Evolutionary conservation across 2,797 vertebrate species (phyloP), one percentile per base, ranked within the genome.

Genomic region (Psittacula echo): DNA sequence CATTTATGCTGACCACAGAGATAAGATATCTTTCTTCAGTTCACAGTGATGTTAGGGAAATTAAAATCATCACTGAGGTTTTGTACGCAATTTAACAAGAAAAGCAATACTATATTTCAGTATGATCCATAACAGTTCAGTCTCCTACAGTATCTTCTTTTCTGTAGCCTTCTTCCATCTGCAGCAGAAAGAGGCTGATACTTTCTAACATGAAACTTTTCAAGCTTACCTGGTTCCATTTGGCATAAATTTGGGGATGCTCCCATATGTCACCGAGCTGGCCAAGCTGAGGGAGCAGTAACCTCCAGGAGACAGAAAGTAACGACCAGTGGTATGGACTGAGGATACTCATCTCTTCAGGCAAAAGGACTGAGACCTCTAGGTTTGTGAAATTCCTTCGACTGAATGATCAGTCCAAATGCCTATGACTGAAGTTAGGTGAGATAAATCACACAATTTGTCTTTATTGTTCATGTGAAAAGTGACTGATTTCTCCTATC

Each of bases 1-100:
- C n/a, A 26, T 95, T 96, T 90, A 39, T 71, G 73, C 71, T 96
- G 94, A 95, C 85, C 85, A 71, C 74, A 84, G 70, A 90, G 79
- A 92, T 62, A 91, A 95, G 79, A 82, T 62, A 89, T 72, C 50
- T 87, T 87, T 77, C 80, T 74, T 81, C 64, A 58, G 27, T 42
- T 90, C 62, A 51, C 29, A 44, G 34, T n/a, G 30, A 72, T 13
- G 15, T 71, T 71, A 83, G 56, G 44, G 60, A 89, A 87, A 94
- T 75, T 30, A 72, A 94, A 89, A 66, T 85, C 3, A 66, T 39
- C 47, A 29, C 11, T 22, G 47, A 82, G 30, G 22, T n/a, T 83
- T 74, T 88, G 44, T 51, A 47, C 0, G 0, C 65, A 51, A 62
- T 62, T 82, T 90, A 87, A 34, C 29, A 34, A 47, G 44, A 64